Percentiles rank a stretch among this genome's conserved stretches.
Conservation (phyloP, 1,140 invertebrate genomes). For the Zaprionus inermis region DNA sequence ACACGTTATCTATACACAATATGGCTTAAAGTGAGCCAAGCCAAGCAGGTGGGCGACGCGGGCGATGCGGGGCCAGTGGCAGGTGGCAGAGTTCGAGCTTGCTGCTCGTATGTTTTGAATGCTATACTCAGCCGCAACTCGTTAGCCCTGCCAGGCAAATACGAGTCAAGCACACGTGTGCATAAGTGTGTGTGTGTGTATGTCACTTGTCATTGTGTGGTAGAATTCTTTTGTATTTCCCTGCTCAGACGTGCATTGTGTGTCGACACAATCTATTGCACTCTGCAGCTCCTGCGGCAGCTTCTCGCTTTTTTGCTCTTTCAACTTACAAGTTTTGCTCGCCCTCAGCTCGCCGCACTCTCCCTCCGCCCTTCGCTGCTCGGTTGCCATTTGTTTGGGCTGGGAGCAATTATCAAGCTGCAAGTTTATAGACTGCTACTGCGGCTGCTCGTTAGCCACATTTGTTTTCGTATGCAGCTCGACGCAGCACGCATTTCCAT, state of each 20-base stretch:
- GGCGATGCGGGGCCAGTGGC: constrained; percentile 18
- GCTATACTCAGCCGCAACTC: constrained; percentile 52
- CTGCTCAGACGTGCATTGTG: constrained; percentile 60
- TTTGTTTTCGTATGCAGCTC: constrained; percentile 32
- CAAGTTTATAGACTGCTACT: constrained; percentile 50
- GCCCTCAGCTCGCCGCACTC: not conserved
- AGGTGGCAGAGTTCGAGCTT: constrained; percentile 2
- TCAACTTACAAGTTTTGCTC: constrained; percentile 52
- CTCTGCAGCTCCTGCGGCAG: constrained; percentile 21
- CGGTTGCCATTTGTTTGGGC: constrained; percentile 35
- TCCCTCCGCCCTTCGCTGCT: not conserved
- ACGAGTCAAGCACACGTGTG: constrained; percentile 7
- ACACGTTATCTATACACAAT: constrained; percentile 80
- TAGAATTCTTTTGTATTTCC: constrained; percentile 60
- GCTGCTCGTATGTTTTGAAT: constrained; percentile 45
- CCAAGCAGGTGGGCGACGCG: too few species aligned
- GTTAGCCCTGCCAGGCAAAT: constrained; percentile 45
- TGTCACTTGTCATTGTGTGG: constrained; percentile 34
- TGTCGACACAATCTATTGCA: constrained; percentile 59
- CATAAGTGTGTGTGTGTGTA: constrained; percentile 11
- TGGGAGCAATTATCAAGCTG: constrained; percentile 65
- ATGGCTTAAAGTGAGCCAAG: constrained; percentile 70
- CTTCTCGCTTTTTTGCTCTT: constrained; percentile 43
- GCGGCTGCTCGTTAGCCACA: constrained; percentile 55
- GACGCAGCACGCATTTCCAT: constrained; percentile 35